A percentile compares a stretch with the other conserved stretches of the same genome.
Evolutionary conservation across 2,113 vertebrate species (phyloP).

Genomic region (Scomber scombrus): DNA sequence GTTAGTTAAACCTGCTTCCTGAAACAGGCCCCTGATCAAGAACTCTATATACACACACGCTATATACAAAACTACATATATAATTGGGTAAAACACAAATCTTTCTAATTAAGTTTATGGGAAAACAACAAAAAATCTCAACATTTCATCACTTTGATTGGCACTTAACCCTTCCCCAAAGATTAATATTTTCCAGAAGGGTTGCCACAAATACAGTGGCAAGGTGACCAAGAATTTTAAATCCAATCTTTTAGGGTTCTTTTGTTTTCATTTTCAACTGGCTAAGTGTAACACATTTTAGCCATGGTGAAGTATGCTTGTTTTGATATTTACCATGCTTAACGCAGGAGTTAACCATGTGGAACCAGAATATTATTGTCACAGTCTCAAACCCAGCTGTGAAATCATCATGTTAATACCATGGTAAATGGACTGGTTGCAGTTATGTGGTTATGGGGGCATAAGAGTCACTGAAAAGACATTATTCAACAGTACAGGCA

Average conservation of each 20-base stretch:
- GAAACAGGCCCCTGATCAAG: no score
- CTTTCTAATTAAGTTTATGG: background rate
- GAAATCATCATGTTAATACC: background rate
- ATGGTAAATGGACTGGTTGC: background rate
- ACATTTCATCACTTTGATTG: background rate
- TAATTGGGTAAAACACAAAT: background rate
- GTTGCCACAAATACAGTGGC: constrained; percentile 31
- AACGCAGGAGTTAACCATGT: no score
- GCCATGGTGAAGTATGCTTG: background rate
- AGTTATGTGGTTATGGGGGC: background rate
- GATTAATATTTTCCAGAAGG: constrained; percentile 35
- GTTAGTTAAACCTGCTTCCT: no score
- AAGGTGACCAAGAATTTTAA: constrained; percentile 29
- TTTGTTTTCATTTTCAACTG: background rate
- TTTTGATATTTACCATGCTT: background rate
- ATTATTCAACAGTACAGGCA: constrained; percentile 5
- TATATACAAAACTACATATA: no score
- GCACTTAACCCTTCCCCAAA: constrained; percentile 25
- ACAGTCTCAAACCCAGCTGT: constrained; percentile 11
- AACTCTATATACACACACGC: no score
- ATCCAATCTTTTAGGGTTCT: constrained; percentile 20
- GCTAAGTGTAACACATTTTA: constrained; percentile 4
- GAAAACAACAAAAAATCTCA: background rate
- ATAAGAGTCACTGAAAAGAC: background rate
- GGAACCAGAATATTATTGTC: background rate